These are phyloP conservation scores for Paramisgurnus dabryanus DNA, from an alignment of 2,113 vertebrate species.

Conservation along the genomic window DNA sequence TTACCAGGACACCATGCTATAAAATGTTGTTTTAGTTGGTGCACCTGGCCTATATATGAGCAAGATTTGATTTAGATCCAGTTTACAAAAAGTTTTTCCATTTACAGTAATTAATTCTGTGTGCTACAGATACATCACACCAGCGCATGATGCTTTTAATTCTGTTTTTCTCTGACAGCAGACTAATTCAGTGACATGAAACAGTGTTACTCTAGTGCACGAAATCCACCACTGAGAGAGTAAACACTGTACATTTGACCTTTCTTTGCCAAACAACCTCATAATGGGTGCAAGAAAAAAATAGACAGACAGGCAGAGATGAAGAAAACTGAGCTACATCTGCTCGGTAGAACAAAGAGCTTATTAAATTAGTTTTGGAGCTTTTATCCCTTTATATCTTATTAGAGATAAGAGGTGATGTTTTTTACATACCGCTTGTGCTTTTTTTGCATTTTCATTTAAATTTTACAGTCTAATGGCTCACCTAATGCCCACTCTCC, in stretches of 20 bases:
- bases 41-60: constrained; percentile 41
- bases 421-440: constrained; percentile 46
- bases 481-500: constrained; percentile 26
- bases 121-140: constrained; percentile 36
- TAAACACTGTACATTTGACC: constrained; percentile 49
- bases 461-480: constrained; percentile 49
- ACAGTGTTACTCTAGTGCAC: constrained; percentile 44
- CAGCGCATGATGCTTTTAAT: constrained; percentile 39
- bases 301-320: constrained; percentile 29
- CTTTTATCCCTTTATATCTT: constrained; percentile 58
- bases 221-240: constrained; percentile 40
- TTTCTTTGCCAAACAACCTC: constrained; percentile 36
- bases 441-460: constrained; percentile 15
- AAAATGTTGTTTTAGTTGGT: constrained; percentile 54
- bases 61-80: constrained; percentile 30
- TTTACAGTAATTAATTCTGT: constrained; percentile 48
- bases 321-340: constrained; percentile 27
- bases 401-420: constrained; percentile 51
- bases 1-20: constrained; percentile 46
- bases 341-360: constrained; percentile 54
- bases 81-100: constrained; percentile 10
- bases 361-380: constrained; percentile 58
- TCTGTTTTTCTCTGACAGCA: constrained; percentile 37
- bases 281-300: constrained; percentile 44
- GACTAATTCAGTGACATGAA: constrained; percentile 51